Evolutionary conservation across 2,113 vertebrate species (phyloP).

Genomic region (Equus przewalskii): DNA sequence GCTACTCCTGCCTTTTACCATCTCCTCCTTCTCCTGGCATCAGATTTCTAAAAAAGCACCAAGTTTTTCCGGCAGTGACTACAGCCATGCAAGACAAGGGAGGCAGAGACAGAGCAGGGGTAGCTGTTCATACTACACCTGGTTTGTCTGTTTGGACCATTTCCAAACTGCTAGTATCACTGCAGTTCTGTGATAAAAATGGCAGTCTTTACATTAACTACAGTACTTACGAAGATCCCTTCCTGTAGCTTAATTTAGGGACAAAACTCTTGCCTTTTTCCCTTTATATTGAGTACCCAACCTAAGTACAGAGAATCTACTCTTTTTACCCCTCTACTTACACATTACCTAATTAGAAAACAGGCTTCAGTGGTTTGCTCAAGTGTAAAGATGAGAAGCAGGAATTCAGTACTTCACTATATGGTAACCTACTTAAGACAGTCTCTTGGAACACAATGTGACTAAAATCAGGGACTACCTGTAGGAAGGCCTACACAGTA

Average conservation of each 20-base stretch:
- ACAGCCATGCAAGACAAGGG: neutral
- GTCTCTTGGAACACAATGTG: neutral
- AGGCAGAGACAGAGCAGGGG: neutral
- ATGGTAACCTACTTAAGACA: neutral
- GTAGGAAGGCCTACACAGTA: neutral
- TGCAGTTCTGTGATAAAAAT: neutral
- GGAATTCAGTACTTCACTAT: neutral
- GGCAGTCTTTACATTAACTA: neutral
- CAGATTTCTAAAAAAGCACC: neutral
- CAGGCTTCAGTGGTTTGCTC: neutral
- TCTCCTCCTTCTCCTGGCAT: neutral
- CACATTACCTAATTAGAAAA: neutral
- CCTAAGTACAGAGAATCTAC: neutral
- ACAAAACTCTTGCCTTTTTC: neutral
- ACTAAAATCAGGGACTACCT: neutral
- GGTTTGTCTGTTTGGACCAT: neutral
- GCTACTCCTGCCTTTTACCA: neutral
- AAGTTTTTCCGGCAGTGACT: neutral
- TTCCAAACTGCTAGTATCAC: neutral
- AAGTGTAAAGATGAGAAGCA: neutral
- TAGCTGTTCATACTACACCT: rapidly evolving
- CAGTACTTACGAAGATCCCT: neutral
- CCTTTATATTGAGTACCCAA: neutral
- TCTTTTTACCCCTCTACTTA: neutral
- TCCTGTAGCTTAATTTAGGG: neutral